Evolutionary conservation across 2,113 vertebrate genomes (phyloP), one percentile per base, ranked within the genome.

Genomic region (Oreocharis arfaki): DNA sequence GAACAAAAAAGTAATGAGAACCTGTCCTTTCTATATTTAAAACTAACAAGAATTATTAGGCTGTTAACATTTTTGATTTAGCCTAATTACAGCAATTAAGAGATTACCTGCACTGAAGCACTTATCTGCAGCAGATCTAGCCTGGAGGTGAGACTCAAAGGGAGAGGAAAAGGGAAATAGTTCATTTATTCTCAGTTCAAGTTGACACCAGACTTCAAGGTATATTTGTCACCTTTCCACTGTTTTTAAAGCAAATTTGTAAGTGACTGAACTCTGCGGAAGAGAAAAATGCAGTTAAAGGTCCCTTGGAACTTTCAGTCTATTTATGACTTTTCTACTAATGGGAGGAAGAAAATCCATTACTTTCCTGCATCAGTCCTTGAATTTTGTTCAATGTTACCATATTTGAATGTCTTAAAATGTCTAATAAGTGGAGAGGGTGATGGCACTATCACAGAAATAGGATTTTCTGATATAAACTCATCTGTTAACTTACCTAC

Each of bases 21-120:
- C 30, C 42, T 84, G 73, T 79, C 64, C 60, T 94, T 94, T 91
- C 85, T 63, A 55, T 61, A 70, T 70, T 87, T 81, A 70, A 95
- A 84, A 20, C 23, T 73, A 86, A 27, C 19, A 63, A 84, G 79
- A 96, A 96, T 94, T 93, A 90, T 95, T 93, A 86, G 64, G 49
- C 64, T 86, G 47, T 89, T 96, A 96, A 93, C 76, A 86, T 93
- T 96, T 95, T 90, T 91, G 44, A 93, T 80, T 86, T 87, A 87
- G 61, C 17, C 87, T 96, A 96, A 96, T 96, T 96, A 90, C 57
- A 91, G 70, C 67, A 94, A 95, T 96, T 94, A 95, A 94, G 89
- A 85, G 61, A 91, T 95, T 91, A 95, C 49, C 84, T 83, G 28
- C 44, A 94, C 49, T 82, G 56, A 92, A 88, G 52, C 69, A 76